Evolutionary conservation across 1,140 invertebrate genomes (phyloP).

Genomic region (Apis florea): DNA sequence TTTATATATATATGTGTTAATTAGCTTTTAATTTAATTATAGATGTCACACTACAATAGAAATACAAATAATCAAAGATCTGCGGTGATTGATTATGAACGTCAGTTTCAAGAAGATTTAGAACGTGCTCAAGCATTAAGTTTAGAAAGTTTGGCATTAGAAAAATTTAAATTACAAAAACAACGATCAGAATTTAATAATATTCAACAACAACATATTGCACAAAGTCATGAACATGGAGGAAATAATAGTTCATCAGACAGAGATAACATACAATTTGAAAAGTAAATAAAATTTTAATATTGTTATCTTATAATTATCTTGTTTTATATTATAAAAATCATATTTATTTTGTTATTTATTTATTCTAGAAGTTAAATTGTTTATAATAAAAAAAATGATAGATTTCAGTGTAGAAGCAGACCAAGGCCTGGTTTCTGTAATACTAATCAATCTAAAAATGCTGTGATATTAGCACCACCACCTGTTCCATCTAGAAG

Average conservation of each 20-base stretch:
- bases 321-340: neutral
- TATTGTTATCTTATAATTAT: slow-evolving; percentile 12
- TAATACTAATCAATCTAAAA: slow-evolving; percentile 76
- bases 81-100: slow-evolving; percentile 85
- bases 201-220: slow-evolving; percentile 54
- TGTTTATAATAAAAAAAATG: neutral
- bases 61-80: slow-evolving; percentile 69
- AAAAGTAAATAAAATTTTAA: slow-evolving; percentile 65
- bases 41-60: slow-evolving; percentile 79
- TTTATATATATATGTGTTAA: slow-evolving; percentile 5
- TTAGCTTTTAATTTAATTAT: slow-evolving; percentile 39
- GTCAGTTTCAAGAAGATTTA: slow-evolving; percentile 91
- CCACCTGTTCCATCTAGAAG: slow-evolving; percentile 80
- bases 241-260: slow-evolving; percentile 62
- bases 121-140: slow-evolving; percentile 92
- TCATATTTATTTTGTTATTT: neutral
- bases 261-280: slow-evolving; percentile 63
- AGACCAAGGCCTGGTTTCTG: slow-evolving; percentile 81
- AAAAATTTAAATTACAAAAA: slow-evolving; percentile 88
- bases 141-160: slow-evolving; percentile 90
- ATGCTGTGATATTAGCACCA: slow-evolving; percentile 79
- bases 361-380: neutral
- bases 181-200: slow-evolving; percentile 72
- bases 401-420: slow-evolving; percentile 76
- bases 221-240: slow-evolving; percentile 61